Evolutionary conservation across 1,140 invertebrate species (phyloP), one percentile per base, ranked within the genome.

Genomic region (Sycophaga agraensis): DNA sequence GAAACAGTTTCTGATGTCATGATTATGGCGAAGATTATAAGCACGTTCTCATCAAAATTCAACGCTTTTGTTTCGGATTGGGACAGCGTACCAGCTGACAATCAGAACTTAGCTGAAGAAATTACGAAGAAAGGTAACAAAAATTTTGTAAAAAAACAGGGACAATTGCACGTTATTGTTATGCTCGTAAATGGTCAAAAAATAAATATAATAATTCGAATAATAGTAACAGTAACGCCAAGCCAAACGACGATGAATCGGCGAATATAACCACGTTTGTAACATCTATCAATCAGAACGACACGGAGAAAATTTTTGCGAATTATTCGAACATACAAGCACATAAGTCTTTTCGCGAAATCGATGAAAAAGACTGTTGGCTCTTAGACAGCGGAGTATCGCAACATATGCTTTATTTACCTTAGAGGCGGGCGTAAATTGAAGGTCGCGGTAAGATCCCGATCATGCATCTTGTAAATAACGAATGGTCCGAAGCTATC

Each of bases 321-420:
- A 48, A 26, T 48, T 28, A 21, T n/a, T 28, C 4, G 31, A 21
- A 9, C 16, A 5, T 4, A 19, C 28, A 37, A 21, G 24, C 9
- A 14, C 1, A 35, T 16, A 11, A 22, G 2, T 22, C 21, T n/a
- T 37, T 51, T 14, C 1, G 9, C 24, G 24, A 51, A 48, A 12
- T 40, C 9, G 37, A 40, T 14, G 40, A 39, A 11, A 9, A 22
- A 21, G 54, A 62, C 16, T 42, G 51, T 14, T 72, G 67, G 70
- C 24, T 66, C 39, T 45, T 58, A 22, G 65, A 70, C 42, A 70
- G 68, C 46, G 68, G 67, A 6, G 66, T 66, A 1, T 67, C 67
- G 17, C 42, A 51, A 19, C 26, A 31, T 39, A 54, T 64, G 40
- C 17, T 43, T 14, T 16, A 61, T 31, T 57, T 49, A 21, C 55